Conservation (phyloP, 53 echinoderm and acorn worm genomes). For the Arbacia lixula region DNA sequence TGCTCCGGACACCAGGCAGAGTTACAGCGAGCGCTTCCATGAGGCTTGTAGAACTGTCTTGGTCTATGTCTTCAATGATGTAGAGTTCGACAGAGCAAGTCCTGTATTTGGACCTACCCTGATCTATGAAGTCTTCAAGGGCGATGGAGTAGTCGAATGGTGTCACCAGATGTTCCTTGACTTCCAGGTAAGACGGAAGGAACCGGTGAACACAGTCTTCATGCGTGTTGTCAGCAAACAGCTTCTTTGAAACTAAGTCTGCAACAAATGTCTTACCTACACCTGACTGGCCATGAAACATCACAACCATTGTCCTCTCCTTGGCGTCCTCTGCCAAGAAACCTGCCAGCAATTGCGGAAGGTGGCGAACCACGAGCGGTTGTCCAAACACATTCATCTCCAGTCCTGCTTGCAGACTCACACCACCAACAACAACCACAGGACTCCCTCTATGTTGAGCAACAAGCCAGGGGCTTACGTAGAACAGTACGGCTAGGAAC, state of each 20-base stretch:
- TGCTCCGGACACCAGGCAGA: slow-evolving; percentile 2
- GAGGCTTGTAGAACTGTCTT: slow-evolving; percentile 51
- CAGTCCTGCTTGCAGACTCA: slow-evolving; percentile 48
- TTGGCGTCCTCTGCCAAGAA: slow-evolving; percentile 9
- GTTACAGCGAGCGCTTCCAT: slow-evolving; percentile 35
- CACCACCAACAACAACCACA: slow-evolving; percentile 3
- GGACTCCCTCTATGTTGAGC: slow-evolving; percentile 54
- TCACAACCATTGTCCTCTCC: slow-evolving; percentile 58
- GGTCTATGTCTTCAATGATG: slow-evolving; percentile 73
- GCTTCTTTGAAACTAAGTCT: slow-evolving; percentile 55
- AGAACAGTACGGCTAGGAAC: slow-evolving; percentile 50
- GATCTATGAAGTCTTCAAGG: slow-evolving; percentile 37
- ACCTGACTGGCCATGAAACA: slow-evolving; percentile 91
- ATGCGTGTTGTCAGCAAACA: slow-evolving; percentile 31
- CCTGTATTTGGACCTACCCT: slow-evolving; percentile 19
- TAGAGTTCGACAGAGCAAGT: slow-evolving; percentile 45
- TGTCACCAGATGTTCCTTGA: slow-evolving; percentile 32
- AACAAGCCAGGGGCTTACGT: slow-evolving; percentile 47
- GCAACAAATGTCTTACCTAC: slow-evolving; percentile 87
- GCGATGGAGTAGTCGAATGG: slow-evolving; percentile 51
- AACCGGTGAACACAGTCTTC: slow-evolving; percentile 65
- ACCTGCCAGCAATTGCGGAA: slow-evolving; percentile 46
- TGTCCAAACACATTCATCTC: slow-evolving; percentile 70
- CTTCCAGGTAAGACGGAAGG: slow-evolving; percentile 37
- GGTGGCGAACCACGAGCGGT: slow-evolving; percentile 55